Base-by-base conservation (phyloP, 2,113 vertebrate species). In the Phyllostomus discolor region DNA sequence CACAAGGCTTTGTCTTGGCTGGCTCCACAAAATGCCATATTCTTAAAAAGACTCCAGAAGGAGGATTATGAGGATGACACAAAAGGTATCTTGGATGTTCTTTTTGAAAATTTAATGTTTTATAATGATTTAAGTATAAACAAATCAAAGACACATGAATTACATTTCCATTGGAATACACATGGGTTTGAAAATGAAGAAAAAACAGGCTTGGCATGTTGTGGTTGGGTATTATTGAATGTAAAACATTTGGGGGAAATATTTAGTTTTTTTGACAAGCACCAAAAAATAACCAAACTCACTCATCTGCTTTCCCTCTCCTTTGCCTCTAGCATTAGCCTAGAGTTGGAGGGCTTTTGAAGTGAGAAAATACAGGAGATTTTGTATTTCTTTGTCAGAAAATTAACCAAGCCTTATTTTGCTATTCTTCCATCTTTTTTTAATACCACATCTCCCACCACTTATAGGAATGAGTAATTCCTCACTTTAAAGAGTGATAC, bases 61-160 rank as follows among this genome's bases (percentile, higher is more conserved):
- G 75, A 93, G 64, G 64, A 82, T 92, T 80, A n/a, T 28, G 57
- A 81, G 26, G 38, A 94, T 85, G 79, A 89, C 72, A 91, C 89
- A 96, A 87, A 96, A 95, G 64, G 75, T 94, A 96, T 67, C 83
- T 94, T 94, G 79, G 57, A 87, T 24, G 50, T 73, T 79, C 66
- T 89, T 91, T 78, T 26, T 11, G 64, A 91, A 91, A 66, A 22
- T 10, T 67, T 88, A 96, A 84, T 86, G 94, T 98, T 97, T 97
- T 97, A 95, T 97, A 96, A 94, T 97, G 88, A 97, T 97, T 97
- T 98, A 96, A 97, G 69, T 96, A 86, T 96, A 93, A 97, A 89
- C 86, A 97, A 97, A 97, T 97, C 83, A 96, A 93, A 97, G 97
- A 94, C 97, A 98, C 91, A 97, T 97, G 97, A 94, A 78, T 97